Evolutionary conservation across 2,888 invertebrate species (phyloP).

Genomic region (Nasonia oneida): DNA sequence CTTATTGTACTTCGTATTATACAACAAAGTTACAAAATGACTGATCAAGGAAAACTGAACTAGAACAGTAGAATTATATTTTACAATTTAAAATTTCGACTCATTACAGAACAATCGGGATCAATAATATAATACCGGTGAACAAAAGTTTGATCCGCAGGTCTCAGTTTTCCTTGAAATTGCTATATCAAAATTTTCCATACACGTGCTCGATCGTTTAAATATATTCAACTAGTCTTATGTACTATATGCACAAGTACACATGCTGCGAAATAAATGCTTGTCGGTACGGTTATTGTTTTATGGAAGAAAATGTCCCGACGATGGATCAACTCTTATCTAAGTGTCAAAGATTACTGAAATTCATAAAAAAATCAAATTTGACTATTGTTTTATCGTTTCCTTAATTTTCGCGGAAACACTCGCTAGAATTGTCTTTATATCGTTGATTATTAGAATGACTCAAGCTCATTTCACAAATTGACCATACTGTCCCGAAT

Average conservation of each 20-base stretch:
- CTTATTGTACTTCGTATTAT: constrained; percentile 22
- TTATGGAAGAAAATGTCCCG: constrained; percentile 28
- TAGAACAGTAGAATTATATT: neutral
- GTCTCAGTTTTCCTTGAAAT: constrained; percentile 39
- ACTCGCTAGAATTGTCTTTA: constrained; percentile 20
- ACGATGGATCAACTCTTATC: constrained; percentile 10
- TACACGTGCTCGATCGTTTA: constrained; percentile 33
- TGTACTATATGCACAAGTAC: constrained; percentile 20
- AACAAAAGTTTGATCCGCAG: neutral
- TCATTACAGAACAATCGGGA: neutral
- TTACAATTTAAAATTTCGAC: neutral
- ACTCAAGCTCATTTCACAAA: constrained; percentile 48
- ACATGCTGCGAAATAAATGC: constrained; percentile 41
- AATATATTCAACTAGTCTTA: constrained; percentile 43
- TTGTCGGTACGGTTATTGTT: constrained; percentile 21
- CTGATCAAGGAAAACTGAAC: constrained; percentile 39
- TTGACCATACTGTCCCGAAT: constrained; percentile 51
- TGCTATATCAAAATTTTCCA: constrained; percentile 38
- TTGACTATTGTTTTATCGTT: neutral
- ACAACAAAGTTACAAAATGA: constrained; percentile 39
- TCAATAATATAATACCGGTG: constrained; percentile 32
- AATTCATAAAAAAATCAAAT: neutral
- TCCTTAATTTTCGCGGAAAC: constrained; percentile 6
- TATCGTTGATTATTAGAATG: neutral
- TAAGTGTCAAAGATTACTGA: neutral